Percentiles rank a stretch among this genome's conserved stretches.
These are phyloP conservation scores for Hydraecia micacea DNA, from an alignment of 2,888 invertebrate genomes.

Conservation along the genomic window DNA sequence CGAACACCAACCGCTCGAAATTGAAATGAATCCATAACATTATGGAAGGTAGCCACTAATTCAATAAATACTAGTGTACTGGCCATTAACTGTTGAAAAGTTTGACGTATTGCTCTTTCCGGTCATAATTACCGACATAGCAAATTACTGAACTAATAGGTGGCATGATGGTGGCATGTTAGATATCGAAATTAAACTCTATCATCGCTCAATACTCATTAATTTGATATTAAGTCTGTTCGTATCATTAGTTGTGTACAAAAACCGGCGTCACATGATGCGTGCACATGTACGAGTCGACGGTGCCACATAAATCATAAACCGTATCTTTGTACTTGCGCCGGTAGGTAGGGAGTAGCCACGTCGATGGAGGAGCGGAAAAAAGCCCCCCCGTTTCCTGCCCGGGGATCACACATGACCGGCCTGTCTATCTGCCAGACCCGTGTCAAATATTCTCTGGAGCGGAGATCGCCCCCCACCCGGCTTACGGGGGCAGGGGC, in stretches of 20 bases:
- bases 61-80: constrained; percentile 72
- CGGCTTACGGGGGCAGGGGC: constrained; percentile 79
- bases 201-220: constrained; percentile 78
- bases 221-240: constrained; percentile 74
- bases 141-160: constrained; percentile 71
- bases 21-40: constrained; percentile 81
- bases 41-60: constrained; percentile 76
- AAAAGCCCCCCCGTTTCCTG: constrained; percentile 89
- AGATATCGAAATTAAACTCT: constrained; percentile 71
- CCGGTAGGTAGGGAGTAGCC: constrained; percentile 82
- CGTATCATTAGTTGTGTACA: constrained; percentile 81
- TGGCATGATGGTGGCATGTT: constrained; percentile 48
- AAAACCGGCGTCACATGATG: constrained; percentile 83
- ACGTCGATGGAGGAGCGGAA: constrained; percentile 87
- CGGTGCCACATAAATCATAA: constrained; percentile 88
- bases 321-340: constrained; percentile 84
- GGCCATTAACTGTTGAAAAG: constrained; percentile 57
- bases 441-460: constrained; percentile 91
- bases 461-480: constrained; percentile 88
- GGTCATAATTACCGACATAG: constrained; percentile 68
- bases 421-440: constrained; percentile 91
- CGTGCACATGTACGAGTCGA: constrained; percentile 87
- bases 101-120: constrained; percentile 63
- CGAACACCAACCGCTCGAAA: constrained; percentile 79
- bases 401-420: constrained; percentile 90